A percentile compares a stretch with the other conserved stretches of the same genome.
These are phyloP conservation scores for Misgurnus mizolepis DNA, from an alignment of 2,113 vertebrate genomes.

Conservation along the genomic window DNA sequence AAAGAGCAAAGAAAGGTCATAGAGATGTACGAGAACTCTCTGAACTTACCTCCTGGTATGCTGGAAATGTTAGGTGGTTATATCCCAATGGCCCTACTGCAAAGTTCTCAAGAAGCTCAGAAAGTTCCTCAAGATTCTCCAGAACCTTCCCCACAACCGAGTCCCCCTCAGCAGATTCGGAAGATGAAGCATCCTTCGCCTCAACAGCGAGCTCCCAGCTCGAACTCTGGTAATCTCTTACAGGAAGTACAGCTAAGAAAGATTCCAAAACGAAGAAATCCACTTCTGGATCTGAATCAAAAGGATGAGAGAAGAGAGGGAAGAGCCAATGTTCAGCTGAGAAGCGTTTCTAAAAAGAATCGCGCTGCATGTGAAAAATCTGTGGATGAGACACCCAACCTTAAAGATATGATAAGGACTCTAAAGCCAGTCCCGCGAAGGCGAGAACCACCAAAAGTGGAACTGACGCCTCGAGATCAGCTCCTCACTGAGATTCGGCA, in stretches of 20 bases:
- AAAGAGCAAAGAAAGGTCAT: conserved; percentile 84
- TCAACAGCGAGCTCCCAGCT: conserved; percentile 40
- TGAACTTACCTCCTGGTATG: conserved; percentile 86
- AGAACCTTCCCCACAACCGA: conserved; percentile 58
- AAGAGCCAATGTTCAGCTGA: conserved; percentile 69
- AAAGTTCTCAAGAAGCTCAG: conserved; percentile 61
- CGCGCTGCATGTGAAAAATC: conserved; percentile 57
- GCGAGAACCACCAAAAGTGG: conserved; percentile 83
- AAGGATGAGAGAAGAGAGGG: conserved; percentile 74
- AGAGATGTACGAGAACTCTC: conserved; percentile 81
- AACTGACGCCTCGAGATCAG: conserved; percentile 86
- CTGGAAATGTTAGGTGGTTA: conserved; percentile 84
- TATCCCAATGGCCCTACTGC: conserved; percentile 60
- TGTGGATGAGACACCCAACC: conserved; percentile 80
- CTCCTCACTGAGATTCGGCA: conserved; percentile 89
- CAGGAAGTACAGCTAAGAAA: conserved; percentile 74
- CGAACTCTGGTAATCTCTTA: conserved; percentile 58
- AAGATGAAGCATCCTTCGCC: conserved; percentile 41
- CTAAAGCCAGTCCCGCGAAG: conserved; percentile 88
- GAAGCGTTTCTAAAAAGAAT: conserved; percentile 66
- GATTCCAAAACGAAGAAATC: conserved; percentile 71
- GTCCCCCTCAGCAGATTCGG: conserved; percentile 26
- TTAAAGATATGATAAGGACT: conserved; percentile 88
- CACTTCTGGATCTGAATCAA: conserved; percentile 67
- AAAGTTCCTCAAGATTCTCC: conserved; percentile 56